Percentiles rank a stretch among this genome's conserved stretches.
Conservation (phyloP, 2,797 vertebrate species). For the Peromyscus aztecus region DNA sequence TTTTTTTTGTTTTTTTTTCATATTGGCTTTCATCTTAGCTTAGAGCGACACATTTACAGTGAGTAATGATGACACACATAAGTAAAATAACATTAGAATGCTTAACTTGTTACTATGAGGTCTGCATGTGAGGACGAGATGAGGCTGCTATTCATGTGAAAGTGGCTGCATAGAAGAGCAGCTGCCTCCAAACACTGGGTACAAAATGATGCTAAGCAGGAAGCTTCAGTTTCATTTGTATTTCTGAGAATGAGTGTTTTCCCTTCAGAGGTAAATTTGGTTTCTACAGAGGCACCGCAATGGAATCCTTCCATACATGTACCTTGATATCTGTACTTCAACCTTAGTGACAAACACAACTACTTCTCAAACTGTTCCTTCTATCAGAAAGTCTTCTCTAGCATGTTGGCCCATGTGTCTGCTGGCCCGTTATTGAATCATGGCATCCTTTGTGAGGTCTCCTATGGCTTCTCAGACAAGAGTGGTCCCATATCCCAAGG, state of each 20-base stretch:
- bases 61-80: not conserved
- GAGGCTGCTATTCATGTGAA: not conserved
- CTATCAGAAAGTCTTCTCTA: not conserved
- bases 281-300: not conserved
- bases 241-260: conserved; percentile 35
- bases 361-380: not conserved
- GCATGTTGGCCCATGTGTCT: not conserved
- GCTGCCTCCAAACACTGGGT: not conserved
- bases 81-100: not conserved
- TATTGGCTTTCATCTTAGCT: not conserved
- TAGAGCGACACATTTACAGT: not conserved
- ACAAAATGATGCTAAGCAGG: not conserved
- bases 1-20: not conserved
- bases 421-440: rapidly evolving
- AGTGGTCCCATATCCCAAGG: not conserved
- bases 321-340: not conserved
- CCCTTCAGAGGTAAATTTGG: not conserved
- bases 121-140: not conserved
- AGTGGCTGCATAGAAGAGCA: not conserved
- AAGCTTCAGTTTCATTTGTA: not conserved
- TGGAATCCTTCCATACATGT: not conserved
- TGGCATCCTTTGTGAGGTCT: not conserved
- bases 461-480: not conserved
- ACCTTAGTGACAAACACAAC: not conserved
- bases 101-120: not conserved